Conservation (phyloP, 2,888 invertebrate genomes). For the Diarsia brunnea region DNA sequence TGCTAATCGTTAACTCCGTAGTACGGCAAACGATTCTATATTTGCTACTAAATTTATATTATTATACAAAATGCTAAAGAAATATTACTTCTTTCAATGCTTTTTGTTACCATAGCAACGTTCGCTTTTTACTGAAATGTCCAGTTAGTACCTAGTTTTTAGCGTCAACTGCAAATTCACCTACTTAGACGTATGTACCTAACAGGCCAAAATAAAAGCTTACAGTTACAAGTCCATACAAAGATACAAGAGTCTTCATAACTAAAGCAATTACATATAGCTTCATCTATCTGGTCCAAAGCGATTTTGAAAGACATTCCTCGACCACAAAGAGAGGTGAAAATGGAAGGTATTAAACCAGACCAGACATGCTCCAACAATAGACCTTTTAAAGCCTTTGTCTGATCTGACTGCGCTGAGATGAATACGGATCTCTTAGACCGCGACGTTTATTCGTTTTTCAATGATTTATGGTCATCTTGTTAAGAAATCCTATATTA, state of each 20-base stretch:
- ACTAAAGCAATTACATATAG: constrained; percentile 60
- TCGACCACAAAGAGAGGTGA: constrained; percentile 75
- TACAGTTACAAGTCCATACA: constrained; percentile 38
- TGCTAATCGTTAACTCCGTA: neutral
- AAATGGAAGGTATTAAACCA: constrained; percentile 80
- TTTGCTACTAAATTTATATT: neutral
- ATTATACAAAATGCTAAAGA: neutral
- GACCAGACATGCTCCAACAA: constrained; percentile 78
- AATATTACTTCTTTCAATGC: neutral
- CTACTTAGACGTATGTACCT: constrained; percentile 7
- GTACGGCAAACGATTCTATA: neutral
- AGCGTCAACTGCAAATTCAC: constrained; percentile 2
- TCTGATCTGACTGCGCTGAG: constrained; percentile 67
- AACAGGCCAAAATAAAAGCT: constrained; percentile 1
- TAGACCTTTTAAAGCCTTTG: constrained; percentile 80
- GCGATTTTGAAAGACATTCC: constrained; percentile 75
- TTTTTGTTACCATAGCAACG: neutral
- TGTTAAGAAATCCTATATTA: constrained; percentile 53
- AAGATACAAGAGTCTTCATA: constrained; percentile 50
- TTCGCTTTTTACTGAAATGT: neutral
- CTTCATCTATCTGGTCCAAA: constrained; percentile 43
- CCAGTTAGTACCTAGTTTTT: neutral
- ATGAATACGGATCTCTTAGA: constrained; percentile 66
- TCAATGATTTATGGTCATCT: constrained; percentile 61
- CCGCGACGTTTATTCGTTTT: constrained; percentile 55